Evolutionary conservation across 2,113 vertebrate species (phyloP).

Genomic region (Jaculus jaculus): DNA sequence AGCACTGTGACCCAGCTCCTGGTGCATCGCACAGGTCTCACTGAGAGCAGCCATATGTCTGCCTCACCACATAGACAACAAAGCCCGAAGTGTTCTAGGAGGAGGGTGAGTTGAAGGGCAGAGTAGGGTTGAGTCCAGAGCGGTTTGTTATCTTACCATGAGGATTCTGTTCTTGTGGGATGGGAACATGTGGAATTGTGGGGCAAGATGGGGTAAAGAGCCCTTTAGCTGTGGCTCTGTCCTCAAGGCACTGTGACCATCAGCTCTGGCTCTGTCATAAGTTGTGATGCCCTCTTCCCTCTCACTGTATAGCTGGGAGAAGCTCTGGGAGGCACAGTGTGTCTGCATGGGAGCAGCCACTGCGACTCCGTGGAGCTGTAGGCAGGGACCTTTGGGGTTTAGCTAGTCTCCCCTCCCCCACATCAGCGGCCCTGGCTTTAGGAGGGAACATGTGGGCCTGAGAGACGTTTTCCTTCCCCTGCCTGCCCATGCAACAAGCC

Average conservation of each 20-base stretch:
- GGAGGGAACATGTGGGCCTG: neutral
- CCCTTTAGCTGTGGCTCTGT: neutral
- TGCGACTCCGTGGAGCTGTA: neutral
- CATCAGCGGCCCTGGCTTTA: neutral
- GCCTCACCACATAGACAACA: too few relatives aligned
- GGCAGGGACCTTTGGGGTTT: neutral
- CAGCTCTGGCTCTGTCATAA: neutral
- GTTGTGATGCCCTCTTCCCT: neutral
- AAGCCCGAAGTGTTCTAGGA: neutral
- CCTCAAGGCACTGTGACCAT: neutral
- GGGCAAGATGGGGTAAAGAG: neutral
- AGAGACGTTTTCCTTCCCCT: neutral
- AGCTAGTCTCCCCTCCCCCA: neutral
- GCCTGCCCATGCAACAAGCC: neutral
- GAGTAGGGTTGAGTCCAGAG: neutral
- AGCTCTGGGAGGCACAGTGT: too few relatives aligned
- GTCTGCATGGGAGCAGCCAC: neutral
- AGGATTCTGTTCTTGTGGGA: neutral
- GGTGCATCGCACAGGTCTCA: neutral
- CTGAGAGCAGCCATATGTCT: neutral
- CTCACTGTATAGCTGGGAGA: neutral
- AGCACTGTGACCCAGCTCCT: accelerated
- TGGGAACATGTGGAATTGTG: neutral
- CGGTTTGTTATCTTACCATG: neutral
- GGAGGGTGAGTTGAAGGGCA: neutral